Evolutionary conservation across 2,113 vertebrate genomes (phyloP).

Genomic region (Mohoua ochrocephala): DNA sequence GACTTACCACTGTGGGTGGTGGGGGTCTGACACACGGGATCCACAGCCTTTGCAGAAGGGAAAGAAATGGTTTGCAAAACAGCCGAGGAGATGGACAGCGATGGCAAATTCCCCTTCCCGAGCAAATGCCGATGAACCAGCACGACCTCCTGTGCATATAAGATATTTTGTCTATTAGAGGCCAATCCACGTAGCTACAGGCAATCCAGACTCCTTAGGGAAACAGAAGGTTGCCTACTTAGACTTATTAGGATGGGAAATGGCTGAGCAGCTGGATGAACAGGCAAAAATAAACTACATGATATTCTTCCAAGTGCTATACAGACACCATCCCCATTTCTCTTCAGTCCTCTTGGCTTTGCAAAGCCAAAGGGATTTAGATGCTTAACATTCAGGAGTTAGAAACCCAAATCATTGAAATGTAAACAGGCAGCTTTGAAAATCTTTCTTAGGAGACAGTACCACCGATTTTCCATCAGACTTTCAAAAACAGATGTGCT

Average conservation of each 20-base stretch:
- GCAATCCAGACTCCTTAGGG: constrained; percentile 48
- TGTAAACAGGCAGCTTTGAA: neutral
- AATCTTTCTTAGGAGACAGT: neutral
- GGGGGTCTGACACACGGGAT: accelerated
- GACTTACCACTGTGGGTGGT: neutral
- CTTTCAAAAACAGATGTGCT: neutral
- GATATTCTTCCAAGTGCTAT: constrained; percentile 44
- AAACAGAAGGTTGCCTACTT: constrained; percentile 63
- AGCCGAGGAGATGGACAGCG: neutral
- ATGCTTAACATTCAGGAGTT: neutral
- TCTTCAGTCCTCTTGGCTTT: constrained; percentile 10
- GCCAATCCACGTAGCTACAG: neutral
- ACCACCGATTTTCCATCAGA: neutral
- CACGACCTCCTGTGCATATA: neutral
- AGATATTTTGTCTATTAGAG: constrained; percentile 18
- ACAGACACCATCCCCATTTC: neutral
- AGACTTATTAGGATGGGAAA: constrained; percentile 53
- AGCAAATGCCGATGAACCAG: neutral
- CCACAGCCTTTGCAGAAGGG: neutral
- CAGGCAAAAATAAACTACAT: constrained; percentile 48
- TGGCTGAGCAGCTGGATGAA: constrained; percentile 55
- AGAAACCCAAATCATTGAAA: neutral
- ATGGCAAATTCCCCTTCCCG: neutral
- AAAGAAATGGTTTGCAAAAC: neutral
- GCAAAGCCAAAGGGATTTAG: constrained; percentile 6